Evolutionary conservation across 1,140 invertebrate genomes (phyloP).

Genomic region (Spodoptera frugiperda): DNA sequence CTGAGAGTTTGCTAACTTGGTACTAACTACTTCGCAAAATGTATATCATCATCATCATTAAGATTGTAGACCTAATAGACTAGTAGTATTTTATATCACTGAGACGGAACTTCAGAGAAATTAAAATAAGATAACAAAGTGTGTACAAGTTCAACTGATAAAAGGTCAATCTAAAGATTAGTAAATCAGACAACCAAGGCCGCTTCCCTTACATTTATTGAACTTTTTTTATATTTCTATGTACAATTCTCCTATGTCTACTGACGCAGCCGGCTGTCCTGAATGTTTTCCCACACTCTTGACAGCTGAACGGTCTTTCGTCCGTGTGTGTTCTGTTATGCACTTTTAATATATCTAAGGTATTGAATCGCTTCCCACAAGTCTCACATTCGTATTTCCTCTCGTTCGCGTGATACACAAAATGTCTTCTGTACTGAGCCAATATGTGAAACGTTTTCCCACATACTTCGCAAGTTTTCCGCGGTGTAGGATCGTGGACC

Average conservation of each 20-base stretch:
- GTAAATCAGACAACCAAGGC: conserved; percentile 61
- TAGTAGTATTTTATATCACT: no score
- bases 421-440: conserved; percentile 78
- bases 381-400: conserved; percentile 84
- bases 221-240: conserved; percentile 62
- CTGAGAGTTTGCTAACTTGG: not conserved
- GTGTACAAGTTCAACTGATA: conserved; percentile 28
- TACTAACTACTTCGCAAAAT: not conserved
- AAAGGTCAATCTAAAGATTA: conserved; percentile 53
- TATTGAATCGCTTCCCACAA: conserved; percentile 86
- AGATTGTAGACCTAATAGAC: no score
- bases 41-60: not conserved
- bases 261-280: conserved; percentile 82
- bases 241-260: conserved; percentile 80
- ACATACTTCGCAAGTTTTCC: conserved; percentile 83
- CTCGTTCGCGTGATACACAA: conserved; percentile 82
- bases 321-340: conserved; percentile 92
- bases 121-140: conserved; percentile 31
- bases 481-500: conserved; percentile 80
- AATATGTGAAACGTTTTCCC: conserved; percentile 82
- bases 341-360: conserved; percentile 87
- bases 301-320: conserved; percentile 88
- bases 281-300: conserved; percentile 86
- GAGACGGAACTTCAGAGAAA: conserved; percentile 17
- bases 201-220: conserved; percentile 58